These are phyloP conservation scores for Spodoptera littoralis DNA, from an alignment of 2,888 invertebrate species.

Conservation along the genomic window DNA sequence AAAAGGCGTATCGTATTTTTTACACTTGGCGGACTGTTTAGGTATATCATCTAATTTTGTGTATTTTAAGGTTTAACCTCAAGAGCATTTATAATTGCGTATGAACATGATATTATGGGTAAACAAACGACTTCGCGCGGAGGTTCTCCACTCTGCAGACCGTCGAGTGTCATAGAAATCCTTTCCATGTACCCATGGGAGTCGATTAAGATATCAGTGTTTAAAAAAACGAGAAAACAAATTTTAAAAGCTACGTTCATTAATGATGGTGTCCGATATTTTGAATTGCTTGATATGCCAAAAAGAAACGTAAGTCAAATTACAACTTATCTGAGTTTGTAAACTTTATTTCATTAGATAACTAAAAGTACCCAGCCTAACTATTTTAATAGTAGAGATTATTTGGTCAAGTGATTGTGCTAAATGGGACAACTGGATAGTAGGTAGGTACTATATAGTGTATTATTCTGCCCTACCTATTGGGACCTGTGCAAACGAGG, in stretches of 20 bases:
- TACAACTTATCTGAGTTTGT: too few species aligned
- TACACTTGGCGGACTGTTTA: too few species aligned
- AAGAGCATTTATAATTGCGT: conserved; percentile 58
- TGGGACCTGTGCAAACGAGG: too few species aligned
- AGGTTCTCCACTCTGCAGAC: conserved; percentile 21
- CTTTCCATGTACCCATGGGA: conserved; percentile 58
- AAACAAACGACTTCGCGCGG: conserved; percentile 14
- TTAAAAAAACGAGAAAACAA: conserved; percentile 88
- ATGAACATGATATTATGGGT: conserved; percentile 41
- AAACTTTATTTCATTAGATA: too few species aligned
- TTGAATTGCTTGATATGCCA: conserved; percentile 90
- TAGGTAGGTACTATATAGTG: too few species aligned
- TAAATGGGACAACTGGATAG: too few species aligned
- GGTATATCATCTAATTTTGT: conserved; percentile 20
- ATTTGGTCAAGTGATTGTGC: too few species aligned
- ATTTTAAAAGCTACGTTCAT: conserved; percentile 89
- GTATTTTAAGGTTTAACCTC: conserved; percentile 63
- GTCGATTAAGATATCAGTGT: conserved; percentile 78
- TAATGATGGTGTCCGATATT: conserved; percentile 87
- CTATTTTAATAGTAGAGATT: too few species aligned
- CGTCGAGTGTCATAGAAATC: conserved; percentile 48
- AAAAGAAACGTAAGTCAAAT: conserved; percentile 82
- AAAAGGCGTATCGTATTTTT: too few species aligned
- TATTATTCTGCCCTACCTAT: too few species aligned
- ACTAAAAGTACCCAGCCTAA: too few species aligned